phyloP scores from a whole-genome alignment of 2,888 invertebrate species.

The Scaptomyza cyrtandrae region DNA sequence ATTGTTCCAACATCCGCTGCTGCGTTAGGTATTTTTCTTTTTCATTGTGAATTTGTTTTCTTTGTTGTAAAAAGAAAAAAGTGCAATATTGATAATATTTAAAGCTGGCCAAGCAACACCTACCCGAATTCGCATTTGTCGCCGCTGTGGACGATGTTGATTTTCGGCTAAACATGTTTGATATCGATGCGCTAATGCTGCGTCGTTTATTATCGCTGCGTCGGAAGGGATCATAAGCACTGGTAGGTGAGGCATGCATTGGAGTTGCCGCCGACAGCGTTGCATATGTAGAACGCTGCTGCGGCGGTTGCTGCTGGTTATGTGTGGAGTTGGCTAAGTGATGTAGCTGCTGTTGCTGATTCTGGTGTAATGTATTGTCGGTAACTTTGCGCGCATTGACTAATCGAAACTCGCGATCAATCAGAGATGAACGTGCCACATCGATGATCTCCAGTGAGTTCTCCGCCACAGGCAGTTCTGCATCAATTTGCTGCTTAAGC shows the following conservation, averaged over 20 bases:
- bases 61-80: slow-evolving; percentile 32
- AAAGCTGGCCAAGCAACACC: slow-evolving; percentile 3
- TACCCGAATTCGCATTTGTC: slow-evolving; percentile 33
- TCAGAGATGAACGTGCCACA: slow-evolving; percentile 91
- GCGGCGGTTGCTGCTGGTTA: slow-evolving; percentile 34
- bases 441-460: slow-evolving; percentile 88
- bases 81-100: slow-evolving; percentile 32
- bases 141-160: slow-evolving; percentile 77
- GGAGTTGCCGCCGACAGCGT: slow-evolving; percentile 83
- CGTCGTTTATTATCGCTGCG: slow-evolving; percentile 89
- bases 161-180: slow-evolving; percentile 90
- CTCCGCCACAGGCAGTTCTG: slow-evolving; percentile 86
- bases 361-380: slow-evolving; percentile 80
- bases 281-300: slow-evolving; percentile 81
- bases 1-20: slow-evolving; percentile 70
- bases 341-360: slow-evolving; percentile 85
- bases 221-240: slow-evolving; percentile 86
- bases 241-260: slow-evolving; percentile 83
- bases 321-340: slow-evolving; percentile 36
- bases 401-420: slow-evolving; percentile 91
- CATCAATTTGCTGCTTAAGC: slow-evolving; percentile 94
- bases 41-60: slow-evolving; percentile 37
- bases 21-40: slow-evolving; percentile 32
- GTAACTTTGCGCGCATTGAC: slow-evolving; percentile 87
- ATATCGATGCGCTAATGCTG: slow-evolving; percentile 90